Evolutionary conservation across 2,113 vertebrate species (phyloP), one percentile per base, ranked within the genome.

Genomic region (Dicrurus megarhynchus): DNA sequence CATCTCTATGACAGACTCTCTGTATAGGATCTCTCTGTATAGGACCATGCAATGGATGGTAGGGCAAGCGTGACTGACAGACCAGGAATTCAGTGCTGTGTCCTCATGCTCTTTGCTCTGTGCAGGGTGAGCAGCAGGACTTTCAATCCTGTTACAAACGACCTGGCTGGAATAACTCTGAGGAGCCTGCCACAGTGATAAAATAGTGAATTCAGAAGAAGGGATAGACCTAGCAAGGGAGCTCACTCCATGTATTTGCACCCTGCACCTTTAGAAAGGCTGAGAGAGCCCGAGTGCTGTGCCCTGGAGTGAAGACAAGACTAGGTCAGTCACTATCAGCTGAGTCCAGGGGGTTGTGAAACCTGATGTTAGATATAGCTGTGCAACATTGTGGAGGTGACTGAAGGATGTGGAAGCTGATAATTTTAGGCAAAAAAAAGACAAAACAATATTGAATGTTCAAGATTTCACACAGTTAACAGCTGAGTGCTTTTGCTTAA

Each of bases 201-300:
- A 53, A 81, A 76, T 1, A 53, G 37, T 8, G 14, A 50, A 41
- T 52, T 67, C 35, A 55, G 47, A 57, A 71, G 46, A 89, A 65
- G 12, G 26, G 26, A 28, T 0, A 79, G 26, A 20, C 53, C 56
- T 59, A 57, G 30, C 39, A 84, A 50, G 23, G 56, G 6, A 69
- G 27, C 16, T 71, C 46, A 16, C 33, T 56, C 52, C 15, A 18
- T 4, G 5, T 18, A 57, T 64, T 56, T 76, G 61, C 67, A 90
- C 30, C 28, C 41, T 32, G 17, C n/a, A 9, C 33, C 39, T 83
- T n/a, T 18, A 42, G 55, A 61, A 74, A 74, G 41, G 41, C 42
- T 41, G 32, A 52, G 49, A 47, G 21, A 9, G 6, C 17, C 30
- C 0, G 0, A 44, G 10, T 7, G 12, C 23, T 52, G 22, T 46